Evolutionary conservation across 2,797 vertebrate genomes (phyloP), one percentile per base, ranked within the genome.

Genomic region (Rhinogobio ventralis): DNA sequence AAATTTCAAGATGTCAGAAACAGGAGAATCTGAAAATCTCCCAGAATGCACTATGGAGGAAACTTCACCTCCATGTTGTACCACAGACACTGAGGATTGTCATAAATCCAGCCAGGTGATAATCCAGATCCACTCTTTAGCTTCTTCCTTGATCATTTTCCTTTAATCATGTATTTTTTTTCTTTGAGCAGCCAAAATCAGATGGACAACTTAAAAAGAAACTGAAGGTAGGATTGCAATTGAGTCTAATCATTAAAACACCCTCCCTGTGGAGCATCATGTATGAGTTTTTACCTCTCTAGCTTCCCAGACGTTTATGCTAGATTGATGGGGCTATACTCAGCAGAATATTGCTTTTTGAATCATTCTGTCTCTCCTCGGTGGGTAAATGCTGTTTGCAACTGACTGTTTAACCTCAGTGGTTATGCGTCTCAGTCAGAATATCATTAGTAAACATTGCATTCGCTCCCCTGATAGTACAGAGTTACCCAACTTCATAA

Each of bases 161-260:
- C 51, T 69, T 87, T 73, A 49, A 45, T 87, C 85, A 74, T 62
- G 28, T 88, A 0, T 23, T 42, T 75, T 39, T 86, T 60, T 90
- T 9, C 82, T 85, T 89, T 91, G 19, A 45, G 90, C 23, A 15
- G 86, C 92, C 96, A 96, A 96, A 95, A 90, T 94, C 91, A 87
- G 92, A 93, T 90, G 95, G 95, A 92, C 96, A 97, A 90, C 96
- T 95, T 92, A 97, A 95, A 93, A 97, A 95, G 93, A 97, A 94
- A 94, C 93, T 94, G n/a, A 97, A 97, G 96, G 97, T 98, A 96
- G 89, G 92, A 7, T 13, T 25, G 20, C 39, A 81, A 57, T 45
- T 83, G 3, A 76, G 75, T 75, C n/a, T 5, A 74, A 46, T 75
- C 25, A 64, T 83, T 39, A 20, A 75, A 66, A 53, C 46, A 20